Evolutionary conservation across 2,113 vertebrate genomes (phyloP).

Genomic region (Etia nguti): DNA sequence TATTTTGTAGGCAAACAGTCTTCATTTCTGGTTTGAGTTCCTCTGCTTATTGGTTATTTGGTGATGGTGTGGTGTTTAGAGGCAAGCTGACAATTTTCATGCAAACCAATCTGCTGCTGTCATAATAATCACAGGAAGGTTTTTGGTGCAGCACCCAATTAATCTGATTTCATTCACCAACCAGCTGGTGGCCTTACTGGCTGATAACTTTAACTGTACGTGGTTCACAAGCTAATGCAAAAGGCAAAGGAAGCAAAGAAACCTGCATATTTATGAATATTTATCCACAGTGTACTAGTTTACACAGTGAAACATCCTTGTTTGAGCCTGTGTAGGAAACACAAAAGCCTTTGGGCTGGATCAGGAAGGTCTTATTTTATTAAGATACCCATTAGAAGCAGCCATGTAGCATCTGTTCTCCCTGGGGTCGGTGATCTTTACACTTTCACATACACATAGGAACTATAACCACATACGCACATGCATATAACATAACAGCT

Average conservation of each 20-base stretch:
- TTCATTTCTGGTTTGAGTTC: background rate
- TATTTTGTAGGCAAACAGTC: background rate
- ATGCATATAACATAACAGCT: background rate
- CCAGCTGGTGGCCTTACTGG: background rate
- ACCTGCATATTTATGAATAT: background rate
- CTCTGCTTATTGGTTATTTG: background rate
- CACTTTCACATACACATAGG: background rate
- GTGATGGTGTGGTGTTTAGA: background rate
- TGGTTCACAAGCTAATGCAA: background rate
- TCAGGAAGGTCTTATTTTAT: background rate
- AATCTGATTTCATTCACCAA: background rate
- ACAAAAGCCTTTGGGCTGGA: background rate
- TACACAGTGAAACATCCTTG: background rate
- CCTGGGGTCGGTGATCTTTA: background rate
- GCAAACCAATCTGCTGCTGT: background rate
- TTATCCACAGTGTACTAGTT: background rate
- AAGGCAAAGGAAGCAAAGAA: background rate
- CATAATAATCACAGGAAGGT: rapidly evolving
- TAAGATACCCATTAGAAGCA: background rate
- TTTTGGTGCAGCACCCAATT: background rate
- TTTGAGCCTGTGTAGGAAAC: background rate
- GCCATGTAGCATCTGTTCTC: background rate
- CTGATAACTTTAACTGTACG: background rate
- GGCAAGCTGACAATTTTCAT: background rate
- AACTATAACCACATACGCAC: background rate